Base-by-base conservation (phyloP, 2,888 invertebrate species). In the Drosophila sordidapex region DNA sequence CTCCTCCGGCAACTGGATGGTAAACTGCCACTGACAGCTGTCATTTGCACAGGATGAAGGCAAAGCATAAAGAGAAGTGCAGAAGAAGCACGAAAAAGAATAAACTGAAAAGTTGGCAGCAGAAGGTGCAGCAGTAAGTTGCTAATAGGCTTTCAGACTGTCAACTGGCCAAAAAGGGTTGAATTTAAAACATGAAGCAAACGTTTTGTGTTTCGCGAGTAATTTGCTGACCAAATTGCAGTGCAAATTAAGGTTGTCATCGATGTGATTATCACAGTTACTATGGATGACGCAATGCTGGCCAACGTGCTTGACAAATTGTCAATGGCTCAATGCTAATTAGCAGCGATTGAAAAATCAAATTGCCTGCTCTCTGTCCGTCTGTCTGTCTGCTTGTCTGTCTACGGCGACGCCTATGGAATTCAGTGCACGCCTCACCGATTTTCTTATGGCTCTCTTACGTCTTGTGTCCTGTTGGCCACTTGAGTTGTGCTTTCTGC, bases 291-390 rank as follows among this genome's bases (percentile, higher is more conserved):
- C 57, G 64, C 67, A 52, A 31, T 67, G 38, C 43, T 53, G 73
- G 62, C 70, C 74, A 25, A 46, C 46, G 70, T 65, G 77, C 65
- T 65, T 76, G 81, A 89, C 86, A 87, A 83, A 63, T 78, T 89
- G 81, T 82, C 83, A 88, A 83, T 89, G 35, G 46, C 64, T 58
- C 61, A 68, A 73, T 74, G 78, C 83, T 85, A 89, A 85, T 85
- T 85, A 89, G 81, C 83, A 87, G 76, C 90, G 82, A 87, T 87
- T 90, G 89, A 90, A 90, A 90, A 87, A 82, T 84, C 80, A 80
- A 87, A 90, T 90, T 86, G 82, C 61, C 74, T 38, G 59, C 68
- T 51, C 36, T 53, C 62, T 27, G 43, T 7, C 35, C 36, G 56
- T 18, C 33, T 13, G 40, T 7, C 21, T 25, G 62, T 40, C 52